These are phyloP conservation scores for Drosophila lowei DNA, from an alignment of 1,140 invertebrate species.

Conservation along the genomic window DNA sequence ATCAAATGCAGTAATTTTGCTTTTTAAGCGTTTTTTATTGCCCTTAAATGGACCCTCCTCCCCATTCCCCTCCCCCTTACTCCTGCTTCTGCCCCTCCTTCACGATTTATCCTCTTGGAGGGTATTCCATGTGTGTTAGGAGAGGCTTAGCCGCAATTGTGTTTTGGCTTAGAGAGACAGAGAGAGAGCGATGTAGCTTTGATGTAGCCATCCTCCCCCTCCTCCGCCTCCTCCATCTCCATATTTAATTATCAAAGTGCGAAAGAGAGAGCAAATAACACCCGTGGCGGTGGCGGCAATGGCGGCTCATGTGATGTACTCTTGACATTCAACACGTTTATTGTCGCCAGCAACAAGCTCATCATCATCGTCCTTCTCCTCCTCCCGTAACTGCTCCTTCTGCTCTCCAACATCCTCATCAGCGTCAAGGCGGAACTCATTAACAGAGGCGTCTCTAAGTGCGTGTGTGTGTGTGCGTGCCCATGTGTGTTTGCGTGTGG, in stretches of 20 bases:
- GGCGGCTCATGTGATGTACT: constrained; percentile 24
- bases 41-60: background rate
- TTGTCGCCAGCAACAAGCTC: constrained; percentile 57
- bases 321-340: constrained; percentile 64
- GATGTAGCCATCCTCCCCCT: constrained; percentile 28
- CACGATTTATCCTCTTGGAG: no score
- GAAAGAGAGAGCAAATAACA: constrained; percentile 31
- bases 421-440: constrained; percentile 59
- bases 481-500: background rate
- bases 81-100: no score
- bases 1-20: constrained; percentile 52
- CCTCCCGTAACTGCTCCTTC: background rate
- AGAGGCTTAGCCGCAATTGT: constrained; percentile 51
- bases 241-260: constrained; percentile 50
- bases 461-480: constrained; percentile 17
- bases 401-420: constrained; percentile 43
- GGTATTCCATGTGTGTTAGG: background rate
- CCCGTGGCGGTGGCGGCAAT: background rate
- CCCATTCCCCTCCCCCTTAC: no score
- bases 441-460: constrained; percentile 45
- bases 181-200: constrained; percentile 18
- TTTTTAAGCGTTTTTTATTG: constrained; percentile 63
- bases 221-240: background rate
- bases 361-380: constrained; percentile 13
- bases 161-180: constrained; percentile 30